Conservation (phyloP, 2,797 vertebrate genomes). For the Smutsia gigantea region DNA sequence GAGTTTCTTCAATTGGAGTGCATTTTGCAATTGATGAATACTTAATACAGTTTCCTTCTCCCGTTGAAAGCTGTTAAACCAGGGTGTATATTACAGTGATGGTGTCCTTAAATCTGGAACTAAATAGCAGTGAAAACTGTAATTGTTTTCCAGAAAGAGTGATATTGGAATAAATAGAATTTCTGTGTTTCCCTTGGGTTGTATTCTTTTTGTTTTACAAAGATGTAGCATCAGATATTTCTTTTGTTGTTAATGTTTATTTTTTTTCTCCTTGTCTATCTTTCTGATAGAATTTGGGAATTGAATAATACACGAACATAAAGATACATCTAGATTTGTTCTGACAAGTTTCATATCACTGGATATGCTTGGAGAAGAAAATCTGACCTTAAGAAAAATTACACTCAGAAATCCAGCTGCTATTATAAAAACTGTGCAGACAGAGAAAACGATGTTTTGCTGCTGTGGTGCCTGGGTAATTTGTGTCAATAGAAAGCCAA, state of each 20-base stretch:
- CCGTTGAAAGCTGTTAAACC: conserved; percentile 23
- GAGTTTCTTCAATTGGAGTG: neutral
- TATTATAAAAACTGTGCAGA: conserved; percentile 34
- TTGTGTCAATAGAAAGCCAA: conserved; percentile 67
- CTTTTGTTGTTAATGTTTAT: conserved; percentile 57
- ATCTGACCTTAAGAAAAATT: conserved; percentile 55
- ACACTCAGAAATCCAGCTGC: conserved; percentile 5
- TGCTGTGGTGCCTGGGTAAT: neutral
- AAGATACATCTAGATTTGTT: conserved; percentile 63
- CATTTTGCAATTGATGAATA: conserved; percentile 13
- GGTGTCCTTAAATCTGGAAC: neutral
- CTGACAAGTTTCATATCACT: conserved; percentile 61
- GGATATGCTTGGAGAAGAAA: conserved; percentile 22
- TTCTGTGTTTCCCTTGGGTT: conserved; percentile 24
- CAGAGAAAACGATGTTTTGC: conserved; percentile 39
- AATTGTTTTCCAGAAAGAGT: conserved; percentile 35
- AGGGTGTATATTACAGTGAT: neutral
- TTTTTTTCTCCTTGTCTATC: conserved; percentile 44
- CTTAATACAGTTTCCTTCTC: neutral
- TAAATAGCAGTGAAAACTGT: neutral
- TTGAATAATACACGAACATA: conserved; percentile 60
- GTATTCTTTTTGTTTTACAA: conserved; percentile 39
- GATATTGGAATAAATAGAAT: neutral
- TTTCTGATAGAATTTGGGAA: conserved; percentile 49
- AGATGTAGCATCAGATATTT: conserved; percentile 8